Percentiles rank a stretch among this genome's conserved stretches.
phyloP scores from a whole-genome alignment of 64 coral and sea anemone genomes.

The Dendronephthya gigantea region DNA sequence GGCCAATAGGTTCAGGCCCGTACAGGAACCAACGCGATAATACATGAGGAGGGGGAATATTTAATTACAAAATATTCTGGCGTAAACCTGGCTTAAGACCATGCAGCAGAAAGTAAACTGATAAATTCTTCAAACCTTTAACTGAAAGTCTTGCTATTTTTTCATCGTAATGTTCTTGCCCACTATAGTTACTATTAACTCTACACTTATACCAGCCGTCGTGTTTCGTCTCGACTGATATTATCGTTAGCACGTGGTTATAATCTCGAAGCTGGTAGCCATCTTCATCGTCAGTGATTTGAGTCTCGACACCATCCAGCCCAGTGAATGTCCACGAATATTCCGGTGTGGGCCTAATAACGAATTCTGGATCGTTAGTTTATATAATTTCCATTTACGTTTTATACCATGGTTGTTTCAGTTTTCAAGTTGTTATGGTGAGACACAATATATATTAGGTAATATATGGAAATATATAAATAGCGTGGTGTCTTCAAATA shows the following conservation, averaged over 20 bases:
- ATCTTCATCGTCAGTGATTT: neutral
- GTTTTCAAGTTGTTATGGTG: too few species aligned
- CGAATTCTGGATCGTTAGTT: neutral
- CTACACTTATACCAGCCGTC: neutral
- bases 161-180: neutral
- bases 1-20: too few species aligned
- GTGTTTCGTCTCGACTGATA: neutral
- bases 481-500: too few species aligned
- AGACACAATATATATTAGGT: neutral
- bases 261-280: neutral
- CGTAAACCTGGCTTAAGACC: too few species aligned
- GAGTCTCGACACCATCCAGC: neutral
- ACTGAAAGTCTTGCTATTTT: neutral
- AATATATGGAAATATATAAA: too few species aligned
- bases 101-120: too few species aligned
- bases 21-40: too few species aligned
- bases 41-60: too few species aligned
- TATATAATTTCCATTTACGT: too few species aligned
- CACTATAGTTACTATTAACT: neutral
- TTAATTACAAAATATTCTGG: too few species aligned
- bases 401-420: too few species aligned
- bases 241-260: neutral
- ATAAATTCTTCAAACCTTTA: neutral
- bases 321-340: neutral
- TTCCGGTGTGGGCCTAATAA: neutral